phyloP scores from a whole-genome alignment of 2,888 invertebrate species.

The Drosophila anomelani region DNA sequence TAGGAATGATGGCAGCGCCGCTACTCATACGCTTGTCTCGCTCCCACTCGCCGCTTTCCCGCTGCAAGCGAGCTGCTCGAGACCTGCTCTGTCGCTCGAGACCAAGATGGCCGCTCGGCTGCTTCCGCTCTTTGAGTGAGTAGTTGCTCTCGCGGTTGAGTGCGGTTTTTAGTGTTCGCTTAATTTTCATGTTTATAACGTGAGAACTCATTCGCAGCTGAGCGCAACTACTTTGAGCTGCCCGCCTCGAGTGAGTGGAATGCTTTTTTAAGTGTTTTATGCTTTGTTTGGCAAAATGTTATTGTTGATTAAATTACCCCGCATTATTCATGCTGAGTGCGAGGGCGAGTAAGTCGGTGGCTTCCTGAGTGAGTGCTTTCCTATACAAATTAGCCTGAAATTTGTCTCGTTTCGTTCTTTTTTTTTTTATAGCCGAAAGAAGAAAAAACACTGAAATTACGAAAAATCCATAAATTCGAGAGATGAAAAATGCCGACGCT shows the following conservation, averaged over 20 bases:
- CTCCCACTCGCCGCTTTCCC: neutral
- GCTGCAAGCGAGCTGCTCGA: slow-evolving; percentile 16
- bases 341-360: slow-evolving; percentile 13
- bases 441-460: slow-evolving; percentile 56
- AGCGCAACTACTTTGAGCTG: slow-evolving; percentile 74
- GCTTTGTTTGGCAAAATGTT: slow-evolving; percentile 81
- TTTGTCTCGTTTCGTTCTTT: slow-evolving; percentile 46
- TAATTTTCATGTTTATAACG: slow-evolving; percentile 79
- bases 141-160: slow-evolving; percentile 55
- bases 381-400: slow-evolving; percentile 65
- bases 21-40: slow-evolving; percentile 61
- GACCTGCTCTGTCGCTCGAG: slow-evolving; percentile 10
- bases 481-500: slow-evolving; percentile 78
- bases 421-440: slow-evolving; percentile 54
- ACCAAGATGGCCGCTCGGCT: slow-evolving; percentile 72
- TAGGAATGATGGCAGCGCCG: slow-evolving; percentile 71
- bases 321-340: slow-evolving; percentile 73
- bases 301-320: slow-evolving; percentile 78
- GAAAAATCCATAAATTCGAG: slow-evolving; percentile 73
- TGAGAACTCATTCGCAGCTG: slow-evolving; percentile 72
- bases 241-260: slow-evolving; percentile 41
- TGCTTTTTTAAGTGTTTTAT: slow-evolving; percentile 79
- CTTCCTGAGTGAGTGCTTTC: slow-evolving; percentile 16
- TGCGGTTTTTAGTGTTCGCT: slow-evolving; percentile 67
- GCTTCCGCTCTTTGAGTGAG: slow-evolving; percentile 46